phyloP scores from a whole-genome alignment of 2,888 invertebrate species.

The Blera fallax region DNA sequence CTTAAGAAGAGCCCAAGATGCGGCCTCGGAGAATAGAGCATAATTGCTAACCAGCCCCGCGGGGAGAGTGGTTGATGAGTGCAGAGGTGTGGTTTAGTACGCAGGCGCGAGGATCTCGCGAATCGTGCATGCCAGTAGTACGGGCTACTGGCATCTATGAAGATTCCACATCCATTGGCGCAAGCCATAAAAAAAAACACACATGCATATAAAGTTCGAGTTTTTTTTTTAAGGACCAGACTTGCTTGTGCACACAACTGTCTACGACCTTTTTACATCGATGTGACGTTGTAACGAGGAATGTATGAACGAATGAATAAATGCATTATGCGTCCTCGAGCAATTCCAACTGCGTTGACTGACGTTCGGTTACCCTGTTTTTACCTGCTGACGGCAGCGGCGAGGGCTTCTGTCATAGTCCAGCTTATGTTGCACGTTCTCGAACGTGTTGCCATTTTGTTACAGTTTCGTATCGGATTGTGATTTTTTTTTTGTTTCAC shows the following conservation, averaged over 20 bases:
- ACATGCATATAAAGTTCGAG: no score
- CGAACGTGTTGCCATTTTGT: constrained; percentile 22
- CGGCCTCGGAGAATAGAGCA: no score
- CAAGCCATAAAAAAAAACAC: no score
- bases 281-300: constrained; percentile 12
- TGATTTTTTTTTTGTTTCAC: background rate
- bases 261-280: background rate
- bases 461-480: background rate
- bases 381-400: background rate
- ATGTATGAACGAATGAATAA: constrained; percentile 47
- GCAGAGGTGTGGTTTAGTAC: no score
- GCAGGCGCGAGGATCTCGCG: no score
- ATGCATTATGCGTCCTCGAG: constrained; percentile 30
- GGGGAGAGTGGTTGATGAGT: no score
- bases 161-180: no score
- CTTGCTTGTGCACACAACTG: constrained; percentile 2
- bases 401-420: constrained; percentile 10
- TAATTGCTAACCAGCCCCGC: no score
- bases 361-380: background rate
- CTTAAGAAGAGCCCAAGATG: no score
- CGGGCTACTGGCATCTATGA: no score
- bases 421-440: constrained; percentile 26
- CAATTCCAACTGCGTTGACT: constrained; percentile 40
- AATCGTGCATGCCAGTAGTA: no score
- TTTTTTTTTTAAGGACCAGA: no score